Evolutionary conservation across 2,113 vertebrate genomes (phyloP).

Genomic region (Zootoca vivipara): DNA sequence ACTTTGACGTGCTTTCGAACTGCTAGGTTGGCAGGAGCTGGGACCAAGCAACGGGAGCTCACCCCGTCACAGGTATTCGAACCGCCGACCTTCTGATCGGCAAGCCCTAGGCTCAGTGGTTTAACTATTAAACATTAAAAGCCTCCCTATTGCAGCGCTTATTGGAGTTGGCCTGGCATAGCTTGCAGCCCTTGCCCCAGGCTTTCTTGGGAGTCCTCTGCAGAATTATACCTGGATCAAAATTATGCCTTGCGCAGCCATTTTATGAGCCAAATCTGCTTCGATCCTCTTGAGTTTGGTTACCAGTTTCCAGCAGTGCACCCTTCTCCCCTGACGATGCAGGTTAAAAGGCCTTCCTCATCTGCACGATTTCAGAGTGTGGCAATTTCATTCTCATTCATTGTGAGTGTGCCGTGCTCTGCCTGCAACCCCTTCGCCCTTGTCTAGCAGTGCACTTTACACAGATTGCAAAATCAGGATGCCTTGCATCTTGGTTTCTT

Average conservation of each 20-base stretch:
- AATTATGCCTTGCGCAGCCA: background rate
- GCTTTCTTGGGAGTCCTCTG: background rate
- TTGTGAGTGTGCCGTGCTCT: background rate
- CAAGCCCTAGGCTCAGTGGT: too few relatives aligned
- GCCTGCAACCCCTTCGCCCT: background rate
- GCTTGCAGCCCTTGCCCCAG: background rate
- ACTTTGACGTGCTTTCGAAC: too few relatives aligned
- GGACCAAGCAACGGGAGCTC: too few relatives aligned
- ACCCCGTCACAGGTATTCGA: too few relatives aligned
- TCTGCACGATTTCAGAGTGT: background rate
- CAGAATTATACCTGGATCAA: background rate
- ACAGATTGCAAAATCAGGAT: background rate
- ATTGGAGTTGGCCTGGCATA: background rate
- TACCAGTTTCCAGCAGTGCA: background rate
- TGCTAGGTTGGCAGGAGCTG: too few relatives aligned
- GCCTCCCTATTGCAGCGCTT: background rate
- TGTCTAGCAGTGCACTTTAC: background rate
- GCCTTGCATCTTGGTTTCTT: background rate
- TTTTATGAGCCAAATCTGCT: slow-evolving; percentile 8
- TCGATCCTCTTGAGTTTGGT: slow-evolving; percentile 4
- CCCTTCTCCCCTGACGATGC: background rate
- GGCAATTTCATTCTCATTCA: background rate
- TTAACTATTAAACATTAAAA: too few relatives aligned
- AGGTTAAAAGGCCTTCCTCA: background rate
- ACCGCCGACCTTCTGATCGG: too few relatives aligned